Evolutionary conservation across 2,113 vertebrate genomes (phyloP).

Genomic region (Nyctibius bracteatus): DNA sequence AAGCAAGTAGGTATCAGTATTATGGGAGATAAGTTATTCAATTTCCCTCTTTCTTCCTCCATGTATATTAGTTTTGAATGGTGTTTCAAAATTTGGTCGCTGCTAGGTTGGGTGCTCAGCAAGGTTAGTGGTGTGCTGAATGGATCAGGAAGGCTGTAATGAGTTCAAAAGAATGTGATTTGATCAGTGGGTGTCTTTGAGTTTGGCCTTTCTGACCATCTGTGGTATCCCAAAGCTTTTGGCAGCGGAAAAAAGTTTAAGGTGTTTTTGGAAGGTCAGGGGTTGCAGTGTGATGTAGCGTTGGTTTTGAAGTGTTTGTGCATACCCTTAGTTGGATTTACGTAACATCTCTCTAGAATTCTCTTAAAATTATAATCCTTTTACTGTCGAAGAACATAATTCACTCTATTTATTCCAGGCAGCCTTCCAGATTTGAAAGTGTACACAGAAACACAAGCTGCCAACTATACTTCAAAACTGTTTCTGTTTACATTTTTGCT

Average conservation of each 20-base stretch:
- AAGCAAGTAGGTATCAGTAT: background rate
- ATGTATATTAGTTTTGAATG: background rate
- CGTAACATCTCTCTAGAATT: background rate
- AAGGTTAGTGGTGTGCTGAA: background rate
- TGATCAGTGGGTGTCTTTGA: background rate
- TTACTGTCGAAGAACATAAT: constrained; percentile 37
- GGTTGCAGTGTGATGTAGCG: background rate
- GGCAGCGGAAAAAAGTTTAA: background rate
- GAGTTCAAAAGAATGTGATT: background rate
- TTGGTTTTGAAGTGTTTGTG: background rate
- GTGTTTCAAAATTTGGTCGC: background rate
- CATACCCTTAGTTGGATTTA: background rate
- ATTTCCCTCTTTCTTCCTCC: background rate
- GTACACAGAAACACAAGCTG: constrained; percentile 58
- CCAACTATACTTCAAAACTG: constrained; percentile 42
- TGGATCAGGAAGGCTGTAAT: background rate
- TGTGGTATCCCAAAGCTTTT: background rate
- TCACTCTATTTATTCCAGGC: constrained; percentile 48
- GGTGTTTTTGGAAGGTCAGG: background rate
- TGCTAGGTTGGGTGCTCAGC: background rate
- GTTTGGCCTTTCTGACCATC: background rate
- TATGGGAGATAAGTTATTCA: background rate
- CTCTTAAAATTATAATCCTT: constrained; percentile 1
- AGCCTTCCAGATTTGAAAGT: constrained; percentile 47
- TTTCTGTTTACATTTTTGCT: constrained; percentile 55